Base-by-base conservation (phyloP, 2,888 invertebrate species). In the Apoda limacodes region DNA sequence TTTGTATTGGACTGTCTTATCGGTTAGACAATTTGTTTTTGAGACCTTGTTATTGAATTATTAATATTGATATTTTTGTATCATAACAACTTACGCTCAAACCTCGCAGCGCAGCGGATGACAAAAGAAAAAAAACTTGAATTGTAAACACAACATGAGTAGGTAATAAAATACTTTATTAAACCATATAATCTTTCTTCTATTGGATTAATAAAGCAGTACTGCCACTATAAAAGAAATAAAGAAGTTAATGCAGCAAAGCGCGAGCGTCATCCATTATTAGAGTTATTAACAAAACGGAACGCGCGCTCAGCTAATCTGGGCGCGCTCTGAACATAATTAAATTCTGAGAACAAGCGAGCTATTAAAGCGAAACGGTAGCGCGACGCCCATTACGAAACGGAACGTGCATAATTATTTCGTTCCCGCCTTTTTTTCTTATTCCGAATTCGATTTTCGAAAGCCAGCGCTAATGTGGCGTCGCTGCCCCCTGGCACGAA, bases 331-430 rank as follows among this genome's bases (percentile, higher is more conserved):
- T 51, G 63, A 51, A 57, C 62, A 60, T 78, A 76, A 80, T 78
- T 76, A 80, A 76, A 75, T 76, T 76, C 78, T 67, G 68, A 65
- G 76, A 78, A 78, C 75, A 72, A 76, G 75, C 70, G 62, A 62
- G 70, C 71, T 74, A 71, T 72, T 75, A 78, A 72, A 74, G 63
- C 69, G 68, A 70, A 76, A 78, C 78, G 70, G 78, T 80, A 80
- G 76, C 76, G 62, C 70, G 67, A 69, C 67, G 64, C 69, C 65
- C 75, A 80, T 78, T 76, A 75, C 70, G 61, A 68, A 71, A 76
- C 70, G 69, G 74, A 76, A 76, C 76, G 76, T 76, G 71, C 63
- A 78, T 80, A 80, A 80, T 80, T 78, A 78, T 80, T 80, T 80
- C 70, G 76, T 78, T 76, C 72, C 71, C 71, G 66, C 66, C 62